These are phyloP conservation scores for Caenorhabditis sp. DNA, from an alignment of 2,888 invertebrate genomes.

Conservation along the genomic window DNA sequence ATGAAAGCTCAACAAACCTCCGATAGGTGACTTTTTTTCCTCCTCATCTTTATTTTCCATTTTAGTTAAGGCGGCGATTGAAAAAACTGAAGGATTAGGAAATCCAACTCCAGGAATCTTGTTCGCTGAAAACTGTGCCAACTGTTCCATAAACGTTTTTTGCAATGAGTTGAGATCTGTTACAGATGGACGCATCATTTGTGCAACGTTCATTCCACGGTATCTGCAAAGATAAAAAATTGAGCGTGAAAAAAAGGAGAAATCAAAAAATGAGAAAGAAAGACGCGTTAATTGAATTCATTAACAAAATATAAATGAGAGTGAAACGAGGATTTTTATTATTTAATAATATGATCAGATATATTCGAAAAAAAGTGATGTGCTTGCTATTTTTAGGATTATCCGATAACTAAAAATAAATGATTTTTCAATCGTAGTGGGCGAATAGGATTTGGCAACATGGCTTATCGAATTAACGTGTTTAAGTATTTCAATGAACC, in stretches of 20 bases:
- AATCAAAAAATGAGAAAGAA: constrained; percentile 8
- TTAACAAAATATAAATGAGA: constrained; percentile 4
- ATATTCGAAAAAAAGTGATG: constrained; percentile 23
- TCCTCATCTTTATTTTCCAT: constrained; percentile 44
- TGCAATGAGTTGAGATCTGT: constrained; percentile 34
- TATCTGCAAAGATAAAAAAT: background rate
- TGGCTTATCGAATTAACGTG: constrained; percentile 34
- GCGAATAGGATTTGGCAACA: constrained; percentile 41
- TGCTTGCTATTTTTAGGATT: constrained; percentile 28
- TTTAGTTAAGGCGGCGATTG: constrained; percentile 49
- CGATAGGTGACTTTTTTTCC: constrained; percentile 36
- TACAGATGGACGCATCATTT: constrained; percentile 25
- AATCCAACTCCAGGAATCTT: constrained; percentile 23
- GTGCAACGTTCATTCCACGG: constrained; percentile 39
- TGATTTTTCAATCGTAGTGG: constrained; percentile 16
- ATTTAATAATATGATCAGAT: constrained; percentile 1
- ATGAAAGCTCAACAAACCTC: constrained; percentile 9
- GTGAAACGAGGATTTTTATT: background rate
- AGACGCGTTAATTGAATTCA: constrained; percentile 3
- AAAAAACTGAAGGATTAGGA: constrained; percentile 35
- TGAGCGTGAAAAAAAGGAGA: background rate
- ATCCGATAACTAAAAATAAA: constrained; percentile 19
- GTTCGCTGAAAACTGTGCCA: constrained; percentile 39
- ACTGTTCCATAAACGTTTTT: constrained; percentile 45
- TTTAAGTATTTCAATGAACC: constrained; percentile 1